Base-by-base conservation (phyloP, 2,888 invertebrate species). In the Lasioglossum vierecki region DNA sequence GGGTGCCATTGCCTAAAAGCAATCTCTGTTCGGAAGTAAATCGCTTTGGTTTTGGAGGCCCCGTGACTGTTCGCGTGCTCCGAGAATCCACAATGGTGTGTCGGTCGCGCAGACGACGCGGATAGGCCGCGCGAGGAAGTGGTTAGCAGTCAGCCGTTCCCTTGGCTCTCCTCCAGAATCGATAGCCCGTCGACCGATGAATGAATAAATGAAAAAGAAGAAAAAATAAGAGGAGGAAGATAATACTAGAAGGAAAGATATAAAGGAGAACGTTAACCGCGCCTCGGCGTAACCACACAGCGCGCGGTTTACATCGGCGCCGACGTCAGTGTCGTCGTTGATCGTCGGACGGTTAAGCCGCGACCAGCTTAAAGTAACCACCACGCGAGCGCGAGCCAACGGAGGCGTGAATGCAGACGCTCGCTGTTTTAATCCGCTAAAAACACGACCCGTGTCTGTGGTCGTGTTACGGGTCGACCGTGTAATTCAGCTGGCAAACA, bases 301-400 rank as follows among this genome's bases (percentile, higher is more conserved):
- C 74, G 77, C 74, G 81, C 68, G 84, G 84, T 88, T 88, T 80
- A 81, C 82, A 84, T 76, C 74, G 77, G 79, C 81, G 82, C 75
- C 80, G 78, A 72, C 72, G 82, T 75, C 75, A 77, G 70, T 83
- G 80, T 78, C 86, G 76, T 6, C 80, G 85, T 76, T 79, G 85
- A 77, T 83, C 84, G 78, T 76, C 85, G 87, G 79, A 79, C 76
- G 86, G 89, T 91, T 88, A 86, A 89, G 84, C 91, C 87, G 80
- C 85, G 87, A 89, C 88, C 88, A 84, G 91, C 90, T 92, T 91
- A 87, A 88, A 85, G 84, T 79, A 82, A 88, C 85, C 85, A 76
- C 88, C 68, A 22, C 71, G 57, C 60, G 71, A 26, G 57, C 76
- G 66, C 46, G 66, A 41, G 79, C 80, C 84, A 63, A 71, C 53